Evolutionary conservation across 2,888 invertebrate genomes (phyloP).

Genomic region (Scelioninae gen. 2): DNA sequence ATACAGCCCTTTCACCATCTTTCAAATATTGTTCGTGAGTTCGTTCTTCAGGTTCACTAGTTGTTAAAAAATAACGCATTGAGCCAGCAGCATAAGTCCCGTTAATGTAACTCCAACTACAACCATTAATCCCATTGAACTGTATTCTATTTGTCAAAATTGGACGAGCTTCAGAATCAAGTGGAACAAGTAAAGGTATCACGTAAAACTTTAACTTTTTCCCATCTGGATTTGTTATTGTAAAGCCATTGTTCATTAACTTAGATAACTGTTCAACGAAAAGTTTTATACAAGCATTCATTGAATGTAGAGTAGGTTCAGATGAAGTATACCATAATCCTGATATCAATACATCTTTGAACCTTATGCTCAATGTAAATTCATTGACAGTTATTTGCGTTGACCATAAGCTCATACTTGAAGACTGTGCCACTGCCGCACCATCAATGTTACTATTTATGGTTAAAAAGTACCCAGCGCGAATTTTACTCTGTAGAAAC

Average conservation of each 20-base stretch:
- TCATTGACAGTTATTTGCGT: constrained; percentile 51
- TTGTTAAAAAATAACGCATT: not conserved
- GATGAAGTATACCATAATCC: constrained; percentile 46
- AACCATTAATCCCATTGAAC: constrained; percentile 56
- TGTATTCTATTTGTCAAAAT: constrained; percentile 50
- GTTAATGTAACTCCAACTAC: constrained; percentile 56
- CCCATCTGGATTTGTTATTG: constrained; percentile 14
- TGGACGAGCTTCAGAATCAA: constrained; percentile 55
- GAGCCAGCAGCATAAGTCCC: constrained; percentile 3
- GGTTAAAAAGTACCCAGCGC: constrained; percentile 40
- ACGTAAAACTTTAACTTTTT: constrained; percentile 37
- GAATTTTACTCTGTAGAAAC: constrained; percentile 6
- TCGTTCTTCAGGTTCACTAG: not conserved
- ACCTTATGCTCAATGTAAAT: constrained; percentile 46
- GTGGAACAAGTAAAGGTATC: constrained; percentile 45
- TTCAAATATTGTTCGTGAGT: too few species aligned
- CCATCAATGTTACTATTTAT: constrained; percentile 56
- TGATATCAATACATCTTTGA: constrained; percentile 43
- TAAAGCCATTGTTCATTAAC: constrained; percentile 43
- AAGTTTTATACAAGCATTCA: constrained; percentile 50
- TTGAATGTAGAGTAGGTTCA: constrained; percentile 49
- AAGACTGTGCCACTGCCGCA: constrained; percentile 37
- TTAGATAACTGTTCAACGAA: constrained; percentile 26
- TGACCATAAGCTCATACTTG: constrained; percentile 48
- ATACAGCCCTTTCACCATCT: too few species aligned